A percentile compares a stretch with the other conserved stretches of the same genome.
Evolutionary conservation across 35 echinoderm and acorn worm genomes (phyloP).

Genomic region (Strongylocentrotus purpuratus): DNA sequence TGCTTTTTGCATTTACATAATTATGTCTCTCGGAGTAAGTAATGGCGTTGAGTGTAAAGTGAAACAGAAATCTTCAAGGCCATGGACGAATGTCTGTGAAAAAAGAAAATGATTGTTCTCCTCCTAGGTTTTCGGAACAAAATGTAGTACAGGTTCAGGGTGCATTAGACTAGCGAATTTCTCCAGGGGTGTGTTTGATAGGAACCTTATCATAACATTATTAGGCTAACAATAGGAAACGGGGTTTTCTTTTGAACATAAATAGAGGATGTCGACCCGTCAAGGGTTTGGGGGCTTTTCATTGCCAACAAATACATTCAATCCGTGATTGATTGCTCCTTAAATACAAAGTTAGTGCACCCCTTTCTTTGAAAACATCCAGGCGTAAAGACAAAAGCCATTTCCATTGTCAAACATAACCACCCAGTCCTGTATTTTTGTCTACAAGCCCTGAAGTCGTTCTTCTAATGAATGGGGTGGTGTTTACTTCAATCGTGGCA

Average conservation of each 20-base stretch:
- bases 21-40: too few species aligned
- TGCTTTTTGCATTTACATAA: too few species aligned
- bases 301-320: not conserved
- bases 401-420: not conserved
- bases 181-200: not conserved
- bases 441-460: not conserved
- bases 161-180: not conserved
- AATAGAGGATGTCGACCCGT: constrained; percentile 26
- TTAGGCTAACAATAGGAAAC: constrained; percentile 11
- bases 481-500: not conserved
- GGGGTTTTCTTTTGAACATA: constrained; percentile 15
- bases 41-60: not conserved
- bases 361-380: not conserved
- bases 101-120: not conserved
- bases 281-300: not conserved
- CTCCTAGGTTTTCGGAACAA: not conserved
- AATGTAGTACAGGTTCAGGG: not conserved
- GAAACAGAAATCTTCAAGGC: not conserved
- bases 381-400: constrained; percentile 32
- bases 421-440: not conserved
- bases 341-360: not conserved
- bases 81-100: not conserved
- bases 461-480: not conserved
- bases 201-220: not conserved
- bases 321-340: constrained; percentile 20